phyloP scores from a whole-genome alignment of 2,113 vertebrate genomes.

The Cyanoderma ruficeps region DNA sequence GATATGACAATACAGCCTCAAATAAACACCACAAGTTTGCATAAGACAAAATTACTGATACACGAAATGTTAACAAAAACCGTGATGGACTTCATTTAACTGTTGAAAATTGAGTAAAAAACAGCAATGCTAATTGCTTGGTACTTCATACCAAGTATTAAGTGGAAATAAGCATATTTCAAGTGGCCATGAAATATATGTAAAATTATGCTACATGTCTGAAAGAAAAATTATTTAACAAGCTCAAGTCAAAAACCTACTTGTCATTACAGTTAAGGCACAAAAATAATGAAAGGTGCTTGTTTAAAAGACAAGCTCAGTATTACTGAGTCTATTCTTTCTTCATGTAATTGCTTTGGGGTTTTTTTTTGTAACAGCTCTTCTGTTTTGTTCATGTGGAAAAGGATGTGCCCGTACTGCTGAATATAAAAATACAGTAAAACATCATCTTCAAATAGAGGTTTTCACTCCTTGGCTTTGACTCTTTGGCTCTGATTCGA shows the following conservation, averaged over 20 bases:
- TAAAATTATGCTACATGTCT: neutral
- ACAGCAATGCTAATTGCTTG: neutral
- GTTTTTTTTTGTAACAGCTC: neutral
- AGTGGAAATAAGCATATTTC: neutral
- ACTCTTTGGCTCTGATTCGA: neutral
- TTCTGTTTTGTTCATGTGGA: neutral
- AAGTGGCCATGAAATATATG: neutral
- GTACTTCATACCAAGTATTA: neutral
- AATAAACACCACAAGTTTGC: neutral
- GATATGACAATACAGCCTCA: neutral
- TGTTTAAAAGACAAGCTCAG: neutral
- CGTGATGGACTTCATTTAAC: neutral
- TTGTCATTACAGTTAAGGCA: neutral
- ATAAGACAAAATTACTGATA: neutral
- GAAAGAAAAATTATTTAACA: neutral
- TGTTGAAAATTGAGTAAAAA: neutral
- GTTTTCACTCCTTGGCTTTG: neutral
- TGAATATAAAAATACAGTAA: neutral
- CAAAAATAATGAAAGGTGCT: neutral
- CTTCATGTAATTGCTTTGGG: neutral
- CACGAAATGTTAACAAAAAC: neutral
- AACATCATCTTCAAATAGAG: neutral
- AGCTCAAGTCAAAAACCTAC: neutral
- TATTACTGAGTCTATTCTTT: neutral
- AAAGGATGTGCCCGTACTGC: neutral